Base-by-base conservation (phyloP, 2,113 vertebrate species). In the Malurus alboscapulatus region DNA sequence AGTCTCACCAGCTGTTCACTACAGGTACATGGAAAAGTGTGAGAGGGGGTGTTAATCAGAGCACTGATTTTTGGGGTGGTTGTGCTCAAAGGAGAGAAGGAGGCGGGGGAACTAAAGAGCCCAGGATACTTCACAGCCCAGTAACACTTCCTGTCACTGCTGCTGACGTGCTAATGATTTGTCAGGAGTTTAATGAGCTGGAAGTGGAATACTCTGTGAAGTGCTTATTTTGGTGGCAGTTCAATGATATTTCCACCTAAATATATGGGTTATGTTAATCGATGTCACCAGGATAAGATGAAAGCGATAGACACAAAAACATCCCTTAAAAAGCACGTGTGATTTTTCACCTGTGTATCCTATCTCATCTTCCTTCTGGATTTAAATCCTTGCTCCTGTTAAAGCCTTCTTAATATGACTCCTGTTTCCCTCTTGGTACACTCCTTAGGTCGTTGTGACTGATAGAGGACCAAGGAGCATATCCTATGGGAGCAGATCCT, bases 121-220 rank as follows among this genome's bases (percentile, higher is more conserved):
- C 30, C 12, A 24, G 0, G 9, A 40, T 81, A 21, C 80, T 87
- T 90, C 80, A 54, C 81, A 93, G 87, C 82, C 3, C 30, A 91
- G 84, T n/a, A 78, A 57, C 0, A 1, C 53, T 78, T 75, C 91
- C 68, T 55, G 44, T n/a, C 25, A 40, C 63, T 83, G 42, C 63
- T 62, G 55, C 55, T 50, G 48, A 83, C 0, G 36, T 95, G 95
- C 87, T 96, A 94, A 95, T 96, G 91, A 88, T 84, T 73, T 89
- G 55, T 83, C 81, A 93, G 57, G 80, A 48, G 34, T 58, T 88
- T 91, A 84, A 93, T 66, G 93, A 92, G 80, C 5, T 88, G 80
- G 47, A 84, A 82, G 34, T 5, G 3, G 62, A 62, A 12, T 75
- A 83, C 57, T 89, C 63, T 95, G 59, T 92, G 85, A 94, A 93